Conservation (phyloP, 1,140 invertebrate genomes). For the Drosophila sp. region DNA sequence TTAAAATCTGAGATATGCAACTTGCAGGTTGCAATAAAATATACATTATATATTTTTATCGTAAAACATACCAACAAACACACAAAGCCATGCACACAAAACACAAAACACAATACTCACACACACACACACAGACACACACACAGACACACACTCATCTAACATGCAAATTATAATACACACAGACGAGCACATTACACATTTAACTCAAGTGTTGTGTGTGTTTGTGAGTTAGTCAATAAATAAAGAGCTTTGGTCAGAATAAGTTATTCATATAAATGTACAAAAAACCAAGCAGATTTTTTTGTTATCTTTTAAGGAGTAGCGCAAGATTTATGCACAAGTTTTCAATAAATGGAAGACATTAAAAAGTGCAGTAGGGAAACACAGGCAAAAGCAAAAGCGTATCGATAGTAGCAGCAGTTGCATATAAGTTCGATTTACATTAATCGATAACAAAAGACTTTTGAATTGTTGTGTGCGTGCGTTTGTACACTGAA, state of each 20-base stretch:
- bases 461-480: neutral
- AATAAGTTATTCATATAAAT: slow-evolving; percentile 31
- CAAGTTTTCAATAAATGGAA: neutral
- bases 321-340: neutral
- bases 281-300: slow-evolving; percentile 18
- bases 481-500: neutral
- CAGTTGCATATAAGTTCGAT: slow-evolving; percentile 5
- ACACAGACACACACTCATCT: slow-evolving; percentile 3
- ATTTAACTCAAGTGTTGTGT: slow-evolving; percentile 1
- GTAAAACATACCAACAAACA: neutral
- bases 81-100: slow-evolving; percentile 10
- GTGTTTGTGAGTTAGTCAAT: slow-evolving; percentile 9
- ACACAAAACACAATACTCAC: neutral
- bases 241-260: slow-evolving; percentile 58
- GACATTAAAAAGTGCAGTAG: neutral
- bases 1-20: slow-evolving; percentile 26
- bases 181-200: neutral
- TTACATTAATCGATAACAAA: slow-evolving; percentile 1
- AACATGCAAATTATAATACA: slow-evolving; percentile 5
- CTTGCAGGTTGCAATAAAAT: slow-evolving; percentile 39
- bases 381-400: slow-evolving; percentile 5
- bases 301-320: slow-evolving; percentile 16
- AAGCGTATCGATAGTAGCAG: neutral
- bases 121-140: slow-evolving; percentile 3
- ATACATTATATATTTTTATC: neutral